These are phyloP conservation scores for Leguminivora glycinivorella DNA, from an alignment of 1,140 invertebrate species.

Conservation along the genomic window DNA sequence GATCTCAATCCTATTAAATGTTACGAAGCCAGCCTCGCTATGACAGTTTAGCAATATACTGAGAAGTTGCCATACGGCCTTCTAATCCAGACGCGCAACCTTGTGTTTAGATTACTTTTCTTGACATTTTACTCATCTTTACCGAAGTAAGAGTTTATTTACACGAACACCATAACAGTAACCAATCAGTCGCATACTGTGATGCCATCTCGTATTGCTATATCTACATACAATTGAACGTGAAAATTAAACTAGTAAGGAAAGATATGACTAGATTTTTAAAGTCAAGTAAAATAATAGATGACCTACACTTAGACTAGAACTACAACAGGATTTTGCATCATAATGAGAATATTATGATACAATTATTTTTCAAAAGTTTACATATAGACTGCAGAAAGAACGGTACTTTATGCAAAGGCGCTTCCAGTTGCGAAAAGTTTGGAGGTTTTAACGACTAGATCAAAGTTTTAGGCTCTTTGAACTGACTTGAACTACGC, in stretches of 20 bases:
- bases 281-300: background rate
- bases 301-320: background rate
- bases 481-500: background rate
- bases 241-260: background rate
- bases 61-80: background rate
- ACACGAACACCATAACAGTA: constrained; percentile 13
- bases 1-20: too few relatives aligned
- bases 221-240: constrained; percentile 23
- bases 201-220: constrained; percentile 14
- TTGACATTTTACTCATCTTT: background rate
- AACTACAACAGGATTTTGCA: background rate
- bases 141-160: background rate
- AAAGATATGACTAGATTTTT: background rate
- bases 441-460: background rate
- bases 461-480: background rate
- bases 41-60: background rate
- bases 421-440: background rate
- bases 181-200: constrained; percentile 20
- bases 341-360: background rate
- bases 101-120: background rate
- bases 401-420: background rate
- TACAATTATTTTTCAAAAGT: background rate
- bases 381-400: background rate
- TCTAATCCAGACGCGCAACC: background rate
- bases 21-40: too few relatives aligned